Conservation (phyloP, 2,113 vertebrate genomes). For the Sorex araneus region DNA sequence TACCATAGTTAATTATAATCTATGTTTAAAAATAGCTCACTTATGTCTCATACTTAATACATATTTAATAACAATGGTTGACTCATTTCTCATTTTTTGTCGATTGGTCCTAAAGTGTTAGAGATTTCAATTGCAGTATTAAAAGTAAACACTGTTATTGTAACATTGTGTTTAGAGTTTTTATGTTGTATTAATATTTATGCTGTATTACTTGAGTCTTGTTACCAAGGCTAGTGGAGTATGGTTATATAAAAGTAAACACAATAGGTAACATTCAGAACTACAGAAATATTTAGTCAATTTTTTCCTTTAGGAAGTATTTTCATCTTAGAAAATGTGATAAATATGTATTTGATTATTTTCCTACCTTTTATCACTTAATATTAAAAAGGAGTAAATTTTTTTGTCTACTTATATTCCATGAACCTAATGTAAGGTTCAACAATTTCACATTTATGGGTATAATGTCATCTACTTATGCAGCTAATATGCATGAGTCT, state of each 20-base stretch:
- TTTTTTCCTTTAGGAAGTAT: not conserved
- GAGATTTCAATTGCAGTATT: constrained; percentile 47
- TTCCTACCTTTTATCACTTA: constrained; percentile 56
- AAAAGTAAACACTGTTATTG: not conserved
- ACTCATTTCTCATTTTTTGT: not conserved
- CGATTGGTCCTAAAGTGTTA: constrained; percentile 14
- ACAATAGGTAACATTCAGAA: constrained; percentile 8
- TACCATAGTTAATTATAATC: constrained; percentile 38
- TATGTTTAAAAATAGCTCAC: constrained; percentile 25
- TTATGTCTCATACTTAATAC: constrained; percentile 12
- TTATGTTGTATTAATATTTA: constrained; percentile 33
- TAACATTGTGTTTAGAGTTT: constrained; percentile 42
- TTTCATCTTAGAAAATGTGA: constrained; percentile 65
- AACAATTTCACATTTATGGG: constrained; percentile 27
- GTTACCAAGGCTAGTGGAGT: constrained; percentile 40
- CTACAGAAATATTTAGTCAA: constrained; percentile 58
- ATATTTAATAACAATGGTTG: not conserved
- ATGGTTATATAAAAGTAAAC: constrained; percentile 51
- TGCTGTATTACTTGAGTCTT: constrained; percentile 43
- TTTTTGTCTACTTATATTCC: constrained; percentile 13
- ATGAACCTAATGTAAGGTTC: not conserved
- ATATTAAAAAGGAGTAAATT: not conserved
- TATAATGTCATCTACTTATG: not conserved
- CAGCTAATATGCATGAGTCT: not conserved
- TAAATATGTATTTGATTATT: not conserved